These are phyloP conservation scores for Dryobota labecula DNA, from an alignment of 2,888 invertebrate species.

Conservation along the genomic window DNA sequence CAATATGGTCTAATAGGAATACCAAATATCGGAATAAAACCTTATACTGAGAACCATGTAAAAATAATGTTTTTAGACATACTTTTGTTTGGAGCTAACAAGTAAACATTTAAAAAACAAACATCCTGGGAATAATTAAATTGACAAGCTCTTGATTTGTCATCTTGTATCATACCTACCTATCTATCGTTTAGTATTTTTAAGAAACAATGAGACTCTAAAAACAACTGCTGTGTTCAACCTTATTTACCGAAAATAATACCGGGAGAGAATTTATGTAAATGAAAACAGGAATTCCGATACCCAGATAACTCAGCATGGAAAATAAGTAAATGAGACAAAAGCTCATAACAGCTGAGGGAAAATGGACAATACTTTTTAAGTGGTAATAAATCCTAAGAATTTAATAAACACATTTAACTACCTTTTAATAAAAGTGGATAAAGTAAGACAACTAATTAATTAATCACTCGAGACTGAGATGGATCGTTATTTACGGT, in stretches of 20 bases:
- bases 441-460: constrained; percentile 28
- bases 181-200: not conserved
- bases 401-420: constrained; percentile 33
- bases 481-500: constrained; percentile 20
- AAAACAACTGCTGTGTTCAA: constrained; percentile 15
- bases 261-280: constrained; percentile 21
- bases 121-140: constrained; percentile 34
- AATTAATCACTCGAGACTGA: constrained; percentile 37
- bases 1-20: constrained; percentile 39
- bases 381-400: constrained; percentile 26
- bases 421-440: constrained; percentile 34
- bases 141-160: constrained; percentile 13
- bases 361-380: constrained; percentile 22
- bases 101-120: constrained; percentile 21
- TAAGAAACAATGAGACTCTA: not conserved
- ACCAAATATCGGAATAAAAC: constrained; percentile 32
- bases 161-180: not conserved
- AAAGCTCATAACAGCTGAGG: not conserved
- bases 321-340: constrained; percentile 16
- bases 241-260: constrained; percentile 30
- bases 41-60: constrained; percentile 5
- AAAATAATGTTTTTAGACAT: not conserved
- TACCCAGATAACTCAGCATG: constrained; percentile 18
- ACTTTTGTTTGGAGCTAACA: constrained; percentile 15
- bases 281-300: constrained; percentile 28